Percentiles rank a stretch among this genome's conserved stretches.
These are phyloP conservation scores for Sander lucioperca DNA, from an alignment of 2,113 vertebrate species.

Conservation along the genomic window DNA sequence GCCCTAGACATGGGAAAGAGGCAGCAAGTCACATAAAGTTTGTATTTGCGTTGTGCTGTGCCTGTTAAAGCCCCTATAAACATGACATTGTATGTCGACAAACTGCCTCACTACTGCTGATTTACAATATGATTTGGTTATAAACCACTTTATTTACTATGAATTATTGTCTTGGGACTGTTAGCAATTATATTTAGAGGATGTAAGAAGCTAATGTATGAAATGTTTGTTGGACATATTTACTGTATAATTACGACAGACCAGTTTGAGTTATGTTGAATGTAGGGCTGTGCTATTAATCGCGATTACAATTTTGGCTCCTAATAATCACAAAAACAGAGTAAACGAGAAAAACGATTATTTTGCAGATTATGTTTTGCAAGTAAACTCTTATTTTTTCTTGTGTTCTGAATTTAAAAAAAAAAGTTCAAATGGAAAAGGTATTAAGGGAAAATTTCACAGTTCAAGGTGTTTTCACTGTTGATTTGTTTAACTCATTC, in stretches of 20 bases:
- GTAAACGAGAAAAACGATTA: no score
- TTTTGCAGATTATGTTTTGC: no score
- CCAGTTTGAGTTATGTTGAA: not conserved
- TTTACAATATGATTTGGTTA: constrained; percentile 13
- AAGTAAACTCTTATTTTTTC: no score
- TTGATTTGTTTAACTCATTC: no score
- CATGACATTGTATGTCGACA: not conserved
- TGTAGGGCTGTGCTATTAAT: no score
- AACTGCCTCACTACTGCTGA: not conserved
- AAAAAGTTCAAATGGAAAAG: no score
- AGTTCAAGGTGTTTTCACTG: no score
- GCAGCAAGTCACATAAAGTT: constrained; percentile 8
- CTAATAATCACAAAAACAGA: no score
- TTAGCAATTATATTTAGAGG: not conserved
- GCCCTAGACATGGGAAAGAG: not conserved
- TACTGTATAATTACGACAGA: not conserved
- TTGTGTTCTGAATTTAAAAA: no score
- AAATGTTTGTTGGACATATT: not conserved
- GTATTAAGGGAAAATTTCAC: no score
- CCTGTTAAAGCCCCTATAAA: not conserved
- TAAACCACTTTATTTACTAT: not conserved
- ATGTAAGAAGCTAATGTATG: not conserved
- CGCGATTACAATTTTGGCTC: no score
- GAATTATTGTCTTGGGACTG: not conserved
- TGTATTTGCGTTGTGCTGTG: not conserved